phyloP scores from a whole-genome alignment of 2,797 vertebrate genomes.

The Iguana delicatissima region DNA sequence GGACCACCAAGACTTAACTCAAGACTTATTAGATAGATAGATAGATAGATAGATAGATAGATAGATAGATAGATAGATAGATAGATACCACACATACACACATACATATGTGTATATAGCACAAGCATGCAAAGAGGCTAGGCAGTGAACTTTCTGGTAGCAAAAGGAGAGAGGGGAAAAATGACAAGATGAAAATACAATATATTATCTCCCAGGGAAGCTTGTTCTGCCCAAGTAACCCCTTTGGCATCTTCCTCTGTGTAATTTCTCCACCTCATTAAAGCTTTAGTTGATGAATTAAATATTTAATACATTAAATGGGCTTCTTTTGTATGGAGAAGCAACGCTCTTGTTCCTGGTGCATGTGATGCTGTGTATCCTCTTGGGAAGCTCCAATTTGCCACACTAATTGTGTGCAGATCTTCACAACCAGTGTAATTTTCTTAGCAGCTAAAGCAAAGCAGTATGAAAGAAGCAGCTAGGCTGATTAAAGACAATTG shows the following conservation, averaged over 20 bases:
- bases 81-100: conserved; percentile 25
- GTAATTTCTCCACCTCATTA: conserved; percentile 76
- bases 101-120: background rate
- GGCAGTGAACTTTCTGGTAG: conserved; percentile 35
- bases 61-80: too few relatives aligned
- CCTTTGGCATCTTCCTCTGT: conserved; percentile 71
- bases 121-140: conserved; percentile 4
- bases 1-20: too few relatives aligned
- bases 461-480: conserved; percentile 54
- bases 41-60: too few relatives aligned
- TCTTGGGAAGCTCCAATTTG: conserved; percentile 80
- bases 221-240: conserved; percentile 69
- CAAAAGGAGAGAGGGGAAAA: conserved; percentile 20
- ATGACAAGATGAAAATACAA: conserved; percentile 52
- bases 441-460: conserved; percentile 71
- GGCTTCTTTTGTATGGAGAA: conserved; percentile 71
- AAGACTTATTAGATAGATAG: too few relatives aligned
- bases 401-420: conserved; percentile 79
- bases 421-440: conserved; percentile 73
- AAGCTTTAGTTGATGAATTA: conserved; percentile 80
- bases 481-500: conserved; percentile 44
- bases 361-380: conserved; percentile 69
- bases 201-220: conserved; percentile 63
- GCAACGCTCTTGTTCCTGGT: conserved; percentile 73
- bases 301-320: conserved; percentile 80